These are phyloP conservation scores for Epinephelus lanceolatus DNA, from an alignment of 2,113 vertebrate genomes.

Conservation along the genomic window DNA sequence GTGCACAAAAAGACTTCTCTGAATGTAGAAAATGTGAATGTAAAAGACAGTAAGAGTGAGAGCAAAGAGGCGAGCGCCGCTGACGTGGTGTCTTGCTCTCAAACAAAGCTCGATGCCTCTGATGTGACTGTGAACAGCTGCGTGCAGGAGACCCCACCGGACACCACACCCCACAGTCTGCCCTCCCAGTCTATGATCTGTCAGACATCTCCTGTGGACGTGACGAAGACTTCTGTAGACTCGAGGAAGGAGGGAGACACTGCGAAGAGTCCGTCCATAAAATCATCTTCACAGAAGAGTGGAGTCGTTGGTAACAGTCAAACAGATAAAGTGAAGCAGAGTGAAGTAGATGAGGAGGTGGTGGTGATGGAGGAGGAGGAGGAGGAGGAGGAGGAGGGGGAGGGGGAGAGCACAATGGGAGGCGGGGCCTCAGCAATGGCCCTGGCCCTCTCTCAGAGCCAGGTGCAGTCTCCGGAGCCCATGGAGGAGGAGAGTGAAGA, in stretches of 20 bases:
- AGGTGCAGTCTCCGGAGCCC: slow-evolving; percentile 75
- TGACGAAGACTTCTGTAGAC: slow-evolving; percentile 23
- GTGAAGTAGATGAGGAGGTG: slow-evolving; percentile 40
- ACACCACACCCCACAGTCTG: slow-evolving; percentile 22
- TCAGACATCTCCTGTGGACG: slow-evolving; percentile 15
- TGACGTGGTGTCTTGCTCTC: slow-evolving; percentile 24
- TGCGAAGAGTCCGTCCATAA: neutral
- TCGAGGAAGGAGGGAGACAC: slow-evolving; percentile 48
- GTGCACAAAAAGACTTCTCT: neutral
- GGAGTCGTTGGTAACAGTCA: slow-evolving; percentile 22
- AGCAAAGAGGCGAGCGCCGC: slow-evolving; percentile 17
- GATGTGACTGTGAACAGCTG: slow-evolving; percentile 46
- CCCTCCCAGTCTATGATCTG: slow-evolving; percentile 57
- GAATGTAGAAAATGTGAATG: slow-evolving; percentile 58
- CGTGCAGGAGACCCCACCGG: slow-evolving; percentile 53
- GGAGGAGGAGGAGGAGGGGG: slow-evolving; percentile 27
- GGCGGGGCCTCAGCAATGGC: slow-evolving; percentile 69
- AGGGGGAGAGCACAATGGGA: slow-evolving; percentile 65
- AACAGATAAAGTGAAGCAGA: neutral
- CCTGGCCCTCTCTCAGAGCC: slow-evolving; percentile 81
- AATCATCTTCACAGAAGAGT: slow-evolving; percentile 31
- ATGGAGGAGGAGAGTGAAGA: slow-evolving; percentile 68
- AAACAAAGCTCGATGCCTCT: slow-evolving; percentile 30
- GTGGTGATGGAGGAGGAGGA: slow-evolving; percentile 41
- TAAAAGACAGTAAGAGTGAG: slow-evolving; percentile 17